These are phyloP conservation scores for Prunella strophiata DNA, from an alignment of 2,797 vertebrate genomes.

Conservation along the genomic window DNA sequence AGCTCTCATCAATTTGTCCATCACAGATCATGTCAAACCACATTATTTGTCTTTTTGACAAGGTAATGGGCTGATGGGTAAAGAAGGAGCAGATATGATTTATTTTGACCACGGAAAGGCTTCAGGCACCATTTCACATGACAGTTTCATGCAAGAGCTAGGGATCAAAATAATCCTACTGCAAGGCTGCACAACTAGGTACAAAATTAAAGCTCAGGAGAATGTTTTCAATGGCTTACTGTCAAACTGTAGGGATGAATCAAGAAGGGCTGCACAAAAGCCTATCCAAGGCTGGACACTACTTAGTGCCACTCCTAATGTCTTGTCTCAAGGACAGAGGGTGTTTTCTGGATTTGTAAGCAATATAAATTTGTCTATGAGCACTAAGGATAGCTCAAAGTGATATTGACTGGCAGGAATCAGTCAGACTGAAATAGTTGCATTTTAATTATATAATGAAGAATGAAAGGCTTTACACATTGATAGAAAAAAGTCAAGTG, in stretches of 20 bases:
- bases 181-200: neutral
- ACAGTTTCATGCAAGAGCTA: neutral
- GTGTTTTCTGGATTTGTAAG: neutral
- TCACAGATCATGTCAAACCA: constrained; percentile 11
- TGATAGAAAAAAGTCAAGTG: neutral
- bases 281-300: neutral
- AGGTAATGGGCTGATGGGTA: neutral
- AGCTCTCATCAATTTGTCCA: neutral
- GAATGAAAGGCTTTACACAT: neutral
- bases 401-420: neutral
- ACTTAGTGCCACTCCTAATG: neutral
- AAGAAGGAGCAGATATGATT: constrained; percentile 9
- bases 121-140: constrained; percentile 19
- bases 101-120: neutral
- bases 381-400: neutral
- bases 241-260: neutral
- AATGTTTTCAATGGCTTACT: neutral
- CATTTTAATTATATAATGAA: neutral
- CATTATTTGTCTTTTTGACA: constrained; percentile 2
- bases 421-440: neutral
- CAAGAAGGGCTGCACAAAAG: neutral
- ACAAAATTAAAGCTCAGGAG: constrained; percentile 15
- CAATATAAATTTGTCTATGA: neutral
- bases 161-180: neutral
- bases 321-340: neutral